phyloP scores from a whole-genome alignment of 1,140 invertebrate genomes.

The Nebria ingens region DNA sequence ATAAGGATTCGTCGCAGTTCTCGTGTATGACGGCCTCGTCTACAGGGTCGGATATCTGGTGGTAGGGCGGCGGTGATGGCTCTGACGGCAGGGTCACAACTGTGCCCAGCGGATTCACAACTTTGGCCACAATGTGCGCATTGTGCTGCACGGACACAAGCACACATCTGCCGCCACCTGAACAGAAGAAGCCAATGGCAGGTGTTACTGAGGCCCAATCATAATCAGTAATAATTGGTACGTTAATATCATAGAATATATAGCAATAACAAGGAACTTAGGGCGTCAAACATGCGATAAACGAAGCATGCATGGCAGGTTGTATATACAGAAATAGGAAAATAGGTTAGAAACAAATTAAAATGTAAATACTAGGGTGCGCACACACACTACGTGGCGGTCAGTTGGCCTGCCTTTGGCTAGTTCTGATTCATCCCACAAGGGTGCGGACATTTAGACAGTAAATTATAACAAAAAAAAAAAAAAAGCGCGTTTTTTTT shows the following conservation, averaged over 20 bases:
- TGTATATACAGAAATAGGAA: not conserved
- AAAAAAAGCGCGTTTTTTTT: constrained; percentile 15
- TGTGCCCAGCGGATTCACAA: constrained; percentile 60
- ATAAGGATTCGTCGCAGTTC: constrained; percentile 51
- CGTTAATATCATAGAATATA: no score
- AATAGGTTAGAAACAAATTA: not conserved
- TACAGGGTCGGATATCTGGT: constrained; percentile 34
- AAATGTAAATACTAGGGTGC: no score
- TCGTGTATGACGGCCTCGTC: constrained; percentile 40
- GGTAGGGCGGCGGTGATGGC: constrained; percentile 35
- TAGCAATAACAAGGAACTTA: no score
- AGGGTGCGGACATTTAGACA: constrained; percentile 15
- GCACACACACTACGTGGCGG: constrained; percentile 13
- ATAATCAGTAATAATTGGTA: no score
- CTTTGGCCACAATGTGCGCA: constrained; percentile 43
- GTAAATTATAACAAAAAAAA: no score
- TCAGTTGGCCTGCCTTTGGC: constrained; percentile 41
- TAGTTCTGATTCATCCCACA: constrained; percentile 40
- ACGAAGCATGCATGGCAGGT: not conserved
- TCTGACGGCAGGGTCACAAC: constrained; percentile 49
- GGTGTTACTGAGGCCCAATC: constrained; percentile 36
- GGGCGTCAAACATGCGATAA: not conserved
- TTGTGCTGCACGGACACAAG: constrained; percentile 32
- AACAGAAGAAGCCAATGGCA: constrained; percentile 67
- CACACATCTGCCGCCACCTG: constrained; percentile 52